phyloP scores from a whole-genome alignment of 2,113 vertebrate genomes.

The Hydrochoerus hydrochaeris region DNA sequence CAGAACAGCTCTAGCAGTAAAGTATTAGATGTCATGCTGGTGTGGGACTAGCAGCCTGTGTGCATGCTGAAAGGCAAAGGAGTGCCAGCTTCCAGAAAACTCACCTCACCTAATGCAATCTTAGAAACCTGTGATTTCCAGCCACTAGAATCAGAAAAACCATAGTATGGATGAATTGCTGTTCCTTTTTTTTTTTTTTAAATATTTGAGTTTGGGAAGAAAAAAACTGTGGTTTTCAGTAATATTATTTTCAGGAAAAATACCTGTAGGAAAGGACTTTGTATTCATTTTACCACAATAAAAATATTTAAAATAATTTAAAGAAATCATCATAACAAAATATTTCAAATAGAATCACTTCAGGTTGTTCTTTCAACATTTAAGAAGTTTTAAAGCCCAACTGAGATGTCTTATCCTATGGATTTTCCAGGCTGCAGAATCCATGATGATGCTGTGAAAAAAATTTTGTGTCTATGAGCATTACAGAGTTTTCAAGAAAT shows the following conservation, averaged over 20 bases:
- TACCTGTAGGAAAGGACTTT: not conserved
- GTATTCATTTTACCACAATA: conserved; percentile 24
- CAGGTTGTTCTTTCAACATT: conserved; percentile 63
- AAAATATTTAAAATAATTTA: conserved; percentile 49
- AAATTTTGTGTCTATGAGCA: not conserved
- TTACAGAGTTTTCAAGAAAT: conserved; percentile 8
- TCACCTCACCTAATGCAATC: not conserved
- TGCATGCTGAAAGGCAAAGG: not conserved
- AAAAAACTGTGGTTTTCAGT: conserved; percentile 24
- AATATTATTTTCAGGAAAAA: conserved; percentile 46
- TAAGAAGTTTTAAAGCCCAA: conserved; percentile 39
- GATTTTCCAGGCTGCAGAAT: not conserved
- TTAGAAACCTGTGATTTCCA: not conserved
- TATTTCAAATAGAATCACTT: not conserved
- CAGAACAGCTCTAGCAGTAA: conserved; percentile 35
- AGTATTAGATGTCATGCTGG: not conserved
- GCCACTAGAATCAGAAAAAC: not conserved
- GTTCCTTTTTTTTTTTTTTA: not conserved
- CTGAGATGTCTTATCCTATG: not conserved
- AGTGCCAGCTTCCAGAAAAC: not conserved
- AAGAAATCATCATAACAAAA: conserved; percentile 11
- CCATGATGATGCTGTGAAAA: not conserved
- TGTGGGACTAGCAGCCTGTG: not conserved
- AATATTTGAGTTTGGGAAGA: not conserved
- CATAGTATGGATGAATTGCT: not conserved